Conservation (phyloP, 2,113 vertebrate genomes). For the Protobothrops mucrosquamatus region DNA sequence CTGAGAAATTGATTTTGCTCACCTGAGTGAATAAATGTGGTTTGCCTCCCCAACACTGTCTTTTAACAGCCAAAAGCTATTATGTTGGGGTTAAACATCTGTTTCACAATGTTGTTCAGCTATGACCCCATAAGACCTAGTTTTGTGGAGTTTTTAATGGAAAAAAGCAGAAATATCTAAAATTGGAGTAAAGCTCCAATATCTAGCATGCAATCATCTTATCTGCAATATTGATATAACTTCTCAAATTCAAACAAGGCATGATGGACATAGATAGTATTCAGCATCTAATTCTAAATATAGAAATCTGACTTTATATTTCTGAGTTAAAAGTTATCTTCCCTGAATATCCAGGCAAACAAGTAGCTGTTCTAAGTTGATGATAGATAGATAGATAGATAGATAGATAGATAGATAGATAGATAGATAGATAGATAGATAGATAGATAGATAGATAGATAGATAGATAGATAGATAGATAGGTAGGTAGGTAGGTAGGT, state of each 20-base stretch:
- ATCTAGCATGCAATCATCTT: not conserved
- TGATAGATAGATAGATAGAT: too few species aligned
- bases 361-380: not conserved
- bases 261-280: not conserved
- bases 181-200: not conserved
- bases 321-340: not conserved
- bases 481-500: too few species aligned
- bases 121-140: not conserved
- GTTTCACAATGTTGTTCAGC: conserved; percentile 4
- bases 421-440: too few species aligned
- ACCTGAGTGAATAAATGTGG: not conserved
- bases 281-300: not conserved
- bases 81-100: conserved; percentile 16
- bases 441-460: too few species aligned
- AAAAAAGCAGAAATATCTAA: not conserved
- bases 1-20: conserved; percentile 1
- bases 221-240: not conserved
- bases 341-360: not conserved
- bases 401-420: too few species aligned
- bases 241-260: not conserved
- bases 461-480: too few species aligned
- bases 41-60: conserved; percentile 12
- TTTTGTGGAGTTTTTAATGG: not conserved
- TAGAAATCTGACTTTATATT: not conserved
- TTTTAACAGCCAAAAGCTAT: conserved; percentile 20